These are phyloP conservation scores for Abscondita cerata DNA, from an alignment of 2,888 invertebrate genomes.

Conservation along the genomic window DNA sequence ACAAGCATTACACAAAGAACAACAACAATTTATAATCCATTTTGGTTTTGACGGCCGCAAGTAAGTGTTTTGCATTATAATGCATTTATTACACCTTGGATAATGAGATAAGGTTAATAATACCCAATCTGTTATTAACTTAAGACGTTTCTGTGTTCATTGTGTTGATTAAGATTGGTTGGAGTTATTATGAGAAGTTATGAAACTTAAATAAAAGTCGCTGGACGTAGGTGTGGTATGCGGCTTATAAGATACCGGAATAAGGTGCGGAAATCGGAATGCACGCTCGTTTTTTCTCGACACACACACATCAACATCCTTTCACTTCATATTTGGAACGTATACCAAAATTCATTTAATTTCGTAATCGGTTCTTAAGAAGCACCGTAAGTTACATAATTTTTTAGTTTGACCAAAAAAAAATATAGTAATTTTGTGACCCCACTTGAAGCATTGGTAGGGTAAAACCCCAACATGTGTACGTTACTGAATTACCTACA, in stretches of 20 bases:
- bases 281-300: too few species aligned
- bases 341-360: background rate
- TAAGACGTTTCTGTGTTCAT: too few species aligned
- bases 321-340: background rate
- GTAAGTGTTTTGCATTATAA: constrained; percentile 2
- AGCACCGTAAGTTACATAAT: background rate
- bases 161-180: too few species aligned
- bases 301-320: background rate
- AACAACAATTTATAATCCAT: background rate
- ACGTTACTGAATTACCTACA: constrained; percentile 4
- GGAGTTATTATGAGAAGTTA: too few species aligned
- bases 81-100: constrained; percentile 4
- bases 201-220: background rate
- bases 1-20: too few species aligned
- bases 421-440: background rate
- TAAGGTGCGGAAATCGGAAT: constrained; percentile 20
- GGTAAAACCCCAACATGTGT: background rate
- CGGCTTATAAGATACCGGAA: constrained; percentile 10
- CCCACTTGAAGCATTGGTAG: background rate
- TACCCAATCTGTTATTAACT: too few species aligned
- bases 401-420: background rate
- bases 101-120: background rate
- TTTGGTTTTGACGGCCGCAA: constrained; percentile 1
- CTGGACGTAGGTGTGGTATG: constrained; percentile 2
- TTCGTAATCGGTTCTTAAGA: background rate